Conservation (phyloP, 1,140 invertebrate genomes). For the Zaprionus africanus region DNA sequence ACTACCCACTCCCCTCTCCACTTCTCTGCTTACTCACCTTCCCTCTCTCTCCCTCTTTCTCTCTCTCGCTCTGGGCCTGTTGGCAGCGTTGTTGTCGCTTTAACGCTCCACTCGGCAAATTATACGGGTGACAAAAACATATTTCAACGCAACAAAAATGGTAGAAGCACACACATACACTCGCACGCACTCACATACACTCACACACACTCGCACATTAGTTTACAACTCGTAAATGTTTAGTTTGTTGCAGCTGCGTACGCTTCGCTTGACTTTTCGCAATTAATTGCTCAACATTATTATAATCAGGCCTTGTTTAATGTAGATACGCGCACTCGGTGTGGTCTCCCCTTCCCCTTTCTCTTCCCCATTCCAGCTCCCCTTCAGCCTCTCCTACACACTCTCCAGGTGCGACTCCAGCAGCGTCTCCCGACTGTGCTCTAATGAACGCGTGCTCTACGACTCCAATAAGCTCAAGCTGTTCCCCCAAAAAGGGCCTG, state of each 20-base stretch:
- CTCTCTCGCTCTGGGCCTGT: conserved; percentile 19
- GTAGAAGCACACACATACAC: conserved; percentile 49
- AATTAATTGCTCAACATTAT: conserved; percentile 80
- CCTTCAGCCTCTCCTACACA: neutral
- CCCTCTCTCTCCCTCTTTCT: neutral
- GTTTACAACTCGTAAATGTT: conserved; percentile 53
- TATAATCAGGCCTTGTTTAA: conserved; percentile 74
- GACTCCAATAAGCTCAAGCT: conserved; percentile 68
- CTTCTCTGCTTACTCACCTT: neutral
- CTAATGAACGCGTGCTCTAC: conserved; percentile 78
- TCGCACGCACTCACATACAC: conserved; percentile 43
- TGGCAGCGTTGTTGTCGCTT: conserved; percentile 70
- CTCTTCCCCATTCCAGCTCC: neutral
- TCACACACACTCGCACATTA: conserved; percentile 31
- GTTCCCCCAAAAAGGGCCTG: conserved; percentile 70
- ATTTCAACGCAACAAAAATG: conserved; percentile 63
- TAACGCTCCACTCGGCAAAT: conserved; percentile 74
- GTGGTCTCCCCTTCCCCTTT: conserved; percentile 38
- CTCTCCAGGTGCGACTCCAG: conserved; percentile 25
- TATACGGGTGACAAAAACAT: conserved; percentile 82
- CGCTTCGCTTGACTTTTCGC: conserved; percentile 54
- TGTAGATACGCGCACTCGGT: conserved; percentile 57
- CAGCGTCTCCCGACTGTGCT: conserved; percentile 41
- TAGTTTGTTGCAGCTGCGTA: conserved; percentile 65
- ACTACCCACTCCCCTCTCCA: neutral